Evolutionary conservation across 2,888 invertebrate genomes (phyloP).

Genomic region (Standfussiana lucernea): DNA sequence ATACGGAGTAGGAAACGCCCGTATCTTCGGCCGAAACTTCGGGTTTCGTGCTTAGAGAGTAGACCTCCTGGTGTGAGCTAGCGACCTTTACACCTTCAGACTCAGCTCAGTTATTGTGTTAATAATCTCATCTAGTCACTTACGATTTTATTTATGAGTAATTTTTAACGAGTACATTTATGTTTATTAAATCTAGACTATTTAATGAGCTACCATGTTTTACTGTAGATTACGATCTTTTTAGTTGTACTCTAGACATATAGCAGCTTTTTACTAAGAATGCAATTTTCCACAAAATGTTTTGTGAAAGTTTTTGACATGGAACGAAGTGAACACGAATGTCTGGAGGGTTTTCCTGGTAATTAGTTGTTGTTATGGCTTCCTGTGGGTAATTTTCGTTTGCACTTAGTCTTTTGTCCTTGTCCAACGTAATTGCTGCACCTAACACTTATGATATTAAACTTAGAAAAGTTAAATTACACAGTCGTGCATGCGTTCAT

Average conservation of each 20-base stretch:
- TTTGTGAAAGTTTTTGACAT: conserved; percentile 38
- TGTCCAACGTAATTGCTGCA: conserved; percentile 26
- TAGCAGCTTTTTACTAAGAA: conserved; percentile 30
- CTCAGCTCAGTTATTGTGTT: conserved; percentile 45
- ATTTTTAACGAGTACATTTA: conserved; percentile 42
- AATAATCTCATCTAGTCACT: conserved; percentile 39
- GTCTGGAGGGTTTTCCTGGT: conserved; percentile 24
- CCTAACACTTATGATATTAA: conserved; percentile 24
- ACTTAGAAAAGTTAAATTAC: conserved; percentile 26
- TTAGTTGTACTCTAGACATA: conserved; percentile 27
- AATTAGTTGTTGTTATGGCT: conserved; percentile 44
- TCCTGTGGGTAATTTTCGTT: conserved; percentile 44
- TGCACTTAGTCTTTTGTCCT: conserved; percentile 33
- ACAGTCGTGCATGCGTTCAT: conserved; percentile 18
- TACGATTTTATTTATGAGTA: conserved; percentile 53
- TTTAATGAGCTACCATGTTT: conserved; percentile 64
- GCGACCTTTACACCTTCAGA: conserved; percentile 12
- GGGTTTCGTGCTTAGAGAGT: no score
- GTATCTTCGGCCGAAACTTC: no score
- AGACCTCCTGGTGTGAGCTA: no score
- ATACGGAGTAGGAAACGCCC: no score
- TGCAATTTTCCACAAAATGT: conserved; percentile 33
- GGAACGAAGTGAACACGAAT: conserved; percentile 24
- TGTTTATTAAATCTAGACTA: conserved; percentile 64
- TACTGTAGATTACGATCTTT: conserved; percentile 35